Conservation (phyloP, 2,113 vertebrate genomes). For the Uropsilus gracilis region DNA sequence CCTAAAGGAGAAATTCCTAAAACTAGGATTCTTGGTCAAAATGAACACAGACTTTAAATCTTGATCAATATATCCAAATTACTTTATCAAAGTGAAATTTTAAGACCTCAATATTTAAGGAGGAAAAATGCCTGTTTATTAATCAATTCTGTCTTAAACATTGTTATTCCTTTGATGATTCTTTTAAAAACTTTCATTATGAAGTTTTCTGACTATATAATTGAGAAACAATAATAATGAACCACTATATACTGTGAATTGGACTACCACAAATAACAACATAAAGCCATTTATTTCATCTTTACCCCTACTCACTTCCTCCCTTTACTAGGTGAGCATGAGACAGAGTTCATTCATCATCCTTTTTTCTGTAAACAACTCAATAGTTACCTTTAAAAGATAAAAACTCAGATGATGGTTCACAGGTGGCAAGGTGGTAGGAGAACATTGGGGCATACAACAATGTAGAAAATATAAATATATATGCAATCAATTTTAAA, state of each 20-base stretch:
- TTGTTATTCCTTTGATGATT: neutral
- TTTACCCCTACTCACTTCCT: neutral
- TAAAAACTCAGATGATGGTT: too few species aligned
- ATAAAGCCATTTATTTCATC: neutral
- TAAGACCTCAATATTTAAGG: neutral
- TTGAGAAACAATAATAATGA: neutral
- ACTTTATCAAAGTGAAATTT: neutral
- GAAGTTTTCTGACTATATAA: conserved; percentile 3
- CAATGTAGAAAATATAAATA: too few species aligned
- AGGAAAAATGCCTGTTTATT: neutral
- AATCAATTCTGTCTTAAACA: neutral
- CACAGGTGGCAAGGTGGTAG: too few species aligned
- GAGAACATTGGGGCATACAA: too few species aligned
- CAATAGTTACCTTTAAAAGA: neutral
- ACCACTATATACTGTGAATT: neutral
- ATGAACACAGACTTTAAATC: neutral
- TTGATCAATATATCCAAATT: neutral
- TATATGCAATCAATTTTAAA: too few species aligned
- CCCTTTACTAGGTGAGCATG: neutral
- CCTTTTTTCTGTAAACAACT: neutral
- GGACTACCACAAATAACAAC: neutral
- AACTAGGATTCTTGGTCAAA: neutral
- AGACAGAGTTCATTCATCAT: neutral
- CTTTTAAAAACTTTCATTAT: neutral
- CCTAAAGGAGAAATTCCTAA: neutral